These are phyloP conservation scores for Latrodectus elegans DNA, from an alignment of 2,888 invertebrate genomes.

Conservation along the genomic window DNA sequence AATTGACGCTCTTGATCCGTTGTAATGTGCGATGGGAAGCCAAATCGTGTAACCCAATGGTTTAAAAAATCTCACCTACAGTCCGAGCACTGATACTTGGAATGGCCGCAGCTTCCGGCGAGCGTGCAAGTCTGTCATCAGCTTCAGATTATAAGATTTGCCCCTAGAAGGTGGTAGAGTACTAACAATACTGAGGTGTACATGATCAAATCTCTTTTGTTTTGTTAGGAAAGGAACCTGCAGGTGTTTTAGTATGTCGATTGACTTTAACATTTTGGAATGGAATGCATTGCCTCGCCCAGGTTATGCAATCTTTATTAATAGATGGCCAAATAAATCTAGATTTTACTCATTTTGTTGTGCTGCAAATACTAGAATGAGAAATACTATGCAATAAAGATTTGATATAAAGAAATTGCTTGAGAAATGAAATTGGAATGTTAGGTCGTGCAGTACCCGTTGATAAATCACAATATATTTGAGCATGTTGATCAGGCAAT, in stretches of 20 bases:
- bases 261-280: conserved; percentile 15
- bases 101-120: conserved; percentile 7
- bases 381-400: conserved; percentile 4
- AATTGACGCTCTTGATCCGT: conserved; percentile 13
- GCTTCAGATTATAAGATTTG: not conserved
- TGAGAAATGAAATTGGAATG: not conserved
- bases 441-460: not conserved
- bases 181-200: conserved; percentile 1
- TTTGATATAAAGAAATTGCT: not conserved
- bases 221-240: not conserved
- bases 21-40: not conserved
- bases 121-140: conserved; percentile 27
- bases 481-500: not conserved
- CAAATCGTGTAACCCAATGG: conserved; percentile 8
- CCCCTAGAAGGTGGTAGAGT: conserved; percentile 17
- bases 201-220: not conserved
- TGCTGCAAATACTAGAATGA: not conserved
- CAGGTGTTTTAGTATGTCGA: not conserved
- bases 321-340: not conserved
- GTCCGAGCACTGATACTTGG: not conserved
- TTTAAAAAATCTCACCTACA: not conserved
- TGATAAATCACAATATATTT: not conserved
- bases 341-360: not conserved
- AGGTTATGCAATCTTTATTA: not conserved
- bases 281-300: not conserved